Evolutionary conservation across 2,113 vertebrate genomes (phyloP).

Genomic region (Menura novaehollandiae): DNA sequence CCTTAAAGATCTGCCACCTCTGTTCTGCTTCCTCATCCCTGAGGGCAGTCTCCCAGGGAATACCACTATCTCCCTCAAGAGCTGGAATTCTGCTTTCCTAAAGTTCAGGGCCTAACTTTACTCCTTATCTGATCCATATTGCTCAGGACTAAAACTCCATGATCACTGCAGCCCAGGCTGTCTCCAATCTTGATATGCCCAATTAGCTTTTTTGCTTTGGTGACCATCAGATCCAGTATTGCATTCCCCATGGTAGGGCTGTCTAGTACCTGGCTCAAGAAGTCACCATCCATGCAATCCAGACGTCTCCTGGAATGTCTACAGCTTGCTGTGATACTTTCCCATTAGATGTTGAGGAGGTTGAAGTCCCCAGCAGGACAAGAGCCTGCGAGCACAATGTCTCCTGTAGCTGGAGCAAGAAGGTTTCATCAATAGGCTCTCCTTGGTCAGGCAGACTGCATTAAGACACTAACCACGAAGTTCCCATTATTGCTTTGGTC

Average conservation of each 20-base stretch:
- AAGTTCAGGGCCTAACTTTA: background rate
- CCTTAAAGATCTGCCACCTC: background rate
- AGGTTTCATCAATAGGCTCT: background rate
- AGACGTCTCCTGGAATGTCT: background rate
- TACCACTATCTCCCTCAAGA: background rate
- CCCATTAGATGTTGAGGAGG: background rate
- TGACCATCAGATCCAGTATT: background rate
- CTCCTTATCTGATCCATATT: background rate
- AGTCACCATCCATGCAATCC: background rate
- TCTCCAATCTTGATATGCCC: background rate
- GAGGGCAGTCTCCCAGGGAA: background rate
- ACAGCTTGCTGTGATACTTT: background rate
- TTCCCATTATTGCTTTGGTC: background rate
- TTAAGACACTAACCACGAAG: background rate
- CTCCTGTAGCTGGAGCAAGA: background rate
- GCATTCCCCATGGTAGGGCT: background rate
- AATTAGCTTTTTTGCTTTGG: background rate
- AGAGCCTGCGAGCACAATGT: accelerated
- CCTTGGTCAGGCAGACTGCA: background rate
- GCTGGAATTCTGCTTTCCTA: background rate
- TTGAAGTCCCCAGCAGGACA: background rate
- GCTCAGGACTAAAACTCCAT: background rate
- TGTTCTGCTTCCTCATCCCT: background rate
- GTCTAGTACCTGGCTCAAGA: background rate
- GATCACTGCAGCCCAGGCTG: background rate